phyloP scores from a whole-genome alignment of 2,113 vertebrate species.

The Motacilla alba region DNA sequence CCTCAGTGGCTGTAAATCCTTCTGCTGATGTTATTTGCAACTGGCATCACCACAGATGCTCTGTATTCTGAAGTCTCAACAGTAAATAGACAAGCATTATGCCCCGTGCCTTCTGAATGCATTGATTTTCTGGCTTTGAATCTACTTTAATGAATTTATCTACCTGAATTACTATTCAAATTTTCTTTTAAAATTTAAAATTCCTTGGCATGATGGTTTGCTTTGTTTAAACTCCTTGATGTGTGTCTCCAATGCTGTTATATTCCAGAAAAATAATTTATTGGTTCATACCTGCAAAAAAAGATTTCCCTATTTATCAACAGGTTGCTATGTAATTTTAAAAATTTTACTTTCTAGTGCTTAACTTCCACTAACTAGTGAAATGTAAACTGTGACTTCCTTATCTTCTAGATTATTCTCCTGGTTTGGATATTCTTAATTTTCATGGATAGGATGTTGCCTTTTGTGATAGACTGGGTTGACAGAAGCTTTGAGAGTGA shows the following conservation, averaged over 20 bases:
- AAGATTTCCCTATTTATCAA: not conserved
- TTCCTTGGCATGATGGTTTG: not conserved
- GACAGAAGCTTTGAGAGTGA: not conserved
- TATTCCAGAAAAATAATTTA: not conserved
- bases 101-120: not conserved
- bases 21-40: not conserved
- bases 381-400: not conserved
- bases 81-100: not conserved
- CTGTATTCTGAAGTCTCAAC: not conserved
- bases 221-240: not conserved
- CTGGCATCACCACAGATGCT: not conserved
- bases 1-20: not conserved
- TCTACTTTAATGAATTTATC: not conserved
- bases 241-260: not conserved
- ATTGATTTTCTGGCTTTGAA: not conserved
- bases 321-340: not conserved
- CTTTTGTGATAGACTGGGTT: not conserved
- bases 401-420: not conserved
- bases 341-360: not conserved
- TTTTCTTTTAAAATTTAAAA: not conserved
- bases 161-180: not conserved
- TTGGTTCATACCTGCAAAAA: not conserved
- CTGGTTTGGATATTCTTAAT: not conserved
- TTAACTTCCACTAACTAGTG: not conserved
- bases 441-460: not conserved